phyloP scores from a whole-genome alignment of 2,888 invertebrate species.

The Hydrotaea diabolus region DNA sequence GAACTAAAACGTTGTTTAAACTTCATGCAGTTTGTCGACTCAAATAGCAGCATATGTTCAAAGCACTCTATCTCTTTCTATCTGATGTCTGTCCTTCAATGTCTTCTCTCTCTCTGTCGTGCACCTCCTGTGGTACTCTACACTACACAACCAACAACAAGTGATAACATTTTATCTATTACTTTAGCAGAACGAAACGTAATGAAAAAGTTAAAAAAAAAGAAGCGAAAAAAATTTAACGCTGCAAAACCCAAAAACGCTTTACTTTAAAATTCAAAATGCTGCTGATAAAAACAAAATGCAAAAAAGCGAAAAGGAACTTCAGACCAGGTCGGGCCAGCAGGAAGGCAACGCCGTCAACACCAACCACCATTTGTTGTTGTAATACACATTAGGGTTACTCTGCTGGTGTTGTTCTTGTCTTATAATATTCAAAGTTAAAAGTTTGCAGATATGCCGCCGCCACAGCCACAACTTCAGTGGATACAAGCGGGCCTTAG shows the following conservation, averaged over 20 bases:
- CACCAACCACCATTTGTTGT: background rate
- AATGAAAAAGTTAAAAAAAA: constrained; percentile 24
- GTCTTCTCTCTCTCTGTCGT: too few species aligned
- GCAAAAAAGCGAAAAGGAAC: constrained; percentile 16
- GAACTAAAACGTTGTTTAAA: constrained; percentile 61
- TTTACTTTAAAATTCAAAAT: constrained; percentile 56
- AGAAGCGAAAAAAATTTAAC: background rate
- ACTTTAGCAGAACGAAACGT: constrained; percentile 48
- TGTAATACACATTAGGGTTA: background rate
- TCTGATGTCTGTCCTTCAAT: background rate
- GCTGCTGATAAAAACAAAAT: constrained; percentile 40
- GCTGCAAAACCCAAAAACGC: constrained; percentile 3
- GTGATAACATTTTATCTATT: constrained; percentile 67
- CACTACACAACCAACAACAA: background rate
- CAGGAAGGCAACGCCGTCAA: background rate
- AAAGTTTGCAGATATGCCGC: constrained; percentile 41
- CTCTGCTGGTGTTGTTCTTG: constrained; percentile 18
- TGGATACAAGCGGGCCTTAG: background rate
- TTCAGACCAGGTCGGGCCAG: constrained; percentile 12
- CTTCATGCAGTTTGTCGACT: constrained; percentile 43
- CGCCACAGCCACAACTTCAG: background rate
- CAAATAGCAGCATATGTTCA: background rate
- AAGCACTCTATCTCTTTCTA: too few species aligned
- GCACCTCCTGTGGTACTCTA: background rate
- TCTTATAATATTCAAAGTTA: constrained; percentile 47